A percentile compares a stretch with the other conserved stretches of the same genome.
Evolutionary conservation across 1,140 invertebrate genomes (phyloP).

Genomic region (Cyphomyrmex costatus): DNA sequence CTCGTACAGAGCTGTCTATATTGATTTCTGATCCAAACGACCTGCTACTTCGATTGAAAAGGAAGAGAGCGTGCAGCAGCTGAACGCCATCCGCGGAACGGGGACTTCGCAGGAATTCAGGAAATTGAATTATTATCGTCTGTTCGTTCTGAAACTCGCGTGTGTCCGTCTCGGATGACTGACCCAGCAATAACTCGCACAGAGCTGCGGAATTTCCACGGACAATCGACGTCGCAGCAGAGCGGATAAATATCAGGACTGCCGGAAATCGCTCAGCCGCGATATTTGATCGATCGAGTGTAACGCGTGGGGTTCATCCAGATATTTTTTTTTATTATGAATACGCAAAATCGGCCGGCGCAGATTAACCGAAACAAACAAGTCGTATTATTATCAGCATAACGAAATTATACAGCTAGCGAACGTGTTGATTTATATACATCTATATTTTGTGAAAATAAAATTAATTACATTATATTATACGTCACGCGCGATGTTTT

Average conservation of each 20-base stretch:
- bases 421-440: background rate
- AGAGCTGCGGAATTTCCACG: slow-evolving; percentile 35
- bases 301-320: background rate
- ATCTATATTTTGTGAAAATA: background rate
- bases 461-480: background rate
- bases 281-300: slow-evolving; percentile 4
- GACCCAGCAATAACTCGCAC: slow-evolving; percentile 46
- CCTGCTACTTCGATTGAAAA: background rate
- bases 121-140: slow-evolving; percentile 61
- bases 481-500: background rate
- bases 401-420: background rate
- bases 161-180: slow-evolving; percentile 36
- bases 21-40: slow-evolving; percentile 21
- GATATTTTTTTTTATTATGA: background rate
- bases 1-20: background rate
- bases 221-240: slow-evolving; percentile 53
- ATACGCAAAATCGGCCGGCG: background rate
- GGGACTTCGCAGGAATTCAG: slow-evolving; percentile 22
- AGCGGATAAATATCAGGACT: slow-evolving; percentile 51
- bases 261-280: slow-evolving; percentile 12
- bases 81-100: background rate
- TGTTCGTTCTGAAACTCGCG: slow-evolving; percentile 34
- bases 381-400: background rate
- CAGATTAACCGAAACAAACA: background rate
- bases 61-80: background rate